Evolutionary conservation across 1,140 invertebrate genomes (phyloP), one percentile per base, ranked within the genome.

Genomic region (Drosophila melanogaster): DNA sequence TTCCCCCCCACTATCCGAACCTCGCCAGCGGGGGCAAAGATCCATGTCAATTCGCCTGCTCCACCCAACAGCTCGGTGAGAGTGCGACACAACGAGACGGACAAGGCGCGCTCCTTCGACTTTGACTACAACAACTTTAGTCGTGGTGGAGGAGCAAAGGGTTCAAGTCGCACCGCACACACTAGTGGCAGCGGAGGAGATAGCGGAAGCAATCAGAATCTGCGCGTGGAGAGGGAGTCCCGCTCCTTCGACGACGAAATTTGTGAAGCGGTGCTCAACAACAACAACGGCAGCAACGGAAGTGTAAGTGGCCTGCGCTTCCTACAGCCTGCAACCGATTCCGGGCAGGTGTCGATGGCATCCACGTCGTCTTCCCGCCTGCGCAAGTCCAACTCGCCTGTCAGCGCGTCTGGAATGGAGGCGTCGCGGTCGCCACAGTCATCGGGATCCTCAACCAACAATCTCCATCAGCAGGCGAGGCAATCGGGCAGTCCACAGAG

Each of bases 211-310:
- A 90, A 81, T 75, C 90, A 83, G 33, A 89, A 90, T 49, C 41
- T 84, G 38, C 81, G 85, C 4, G 44, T 89, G n/a, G 90, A 92
- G 17, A 78, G 89, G 37, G 90, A 92, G 55, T 83, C 81, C 19
- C 90, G 85, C 30, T 92, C 92, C 14, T 92, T 92, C n/a, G 92
- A 92, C 54, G 92, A 92, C 5, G 91, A 91, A 35, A 92, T 90
- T 35, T 72, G 91, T 14, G 90, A 90, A n/a, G 75, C 62, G 15
- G n/a, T 83, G 57, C 46, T 79, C 1, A 84, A 81, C 30, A 91
- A 86, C 37, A 78, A 76, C 17, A 65, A 59, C 10, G 74, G 65
- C 5, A 54, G 75, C 46, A 61, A 47, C 7, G 53, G 58, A 30
- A 22, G 54, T 15, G 22, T 50, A 12, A 22, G 66, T 49, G 74